These are phyloP conservation scores for Nephrotoma flavescens DNA, from an alignment of 2,888 invertebrate species.

Conservation along the genomic window DNA sequence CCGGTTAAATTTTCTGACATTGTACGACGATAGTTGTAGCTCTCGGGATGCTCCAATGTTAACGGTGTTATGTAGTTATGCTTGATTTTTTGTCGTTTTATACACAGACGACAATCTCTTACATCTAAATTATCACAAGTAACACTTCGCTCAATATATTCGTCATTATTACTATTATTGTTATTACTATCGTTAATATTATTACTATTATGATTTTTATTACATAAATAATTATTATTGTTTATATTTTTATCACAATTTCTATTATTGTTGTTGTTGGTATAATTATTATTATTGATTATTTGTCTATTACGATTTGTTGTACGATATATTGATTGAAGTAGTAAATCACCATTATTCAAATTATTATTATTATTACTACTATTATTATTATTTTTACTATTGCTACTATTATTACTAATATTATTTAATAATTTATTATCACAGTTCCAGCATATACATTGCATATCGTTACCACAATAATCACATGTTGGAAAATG, in stretches of 20 bases:
- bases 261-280: constrained; percentile 22
- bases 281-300: constrained; percentile 35
- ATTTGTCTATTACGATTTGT: constrained; percentile 32
- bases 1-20: constrained; percentile 12
- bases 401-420: constrained; percentile 2
- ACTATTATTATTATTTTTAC: constrained; percentile 6
- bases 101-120: constrained; percentile 29
- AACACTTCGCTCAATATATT: constrained; percentile 5
- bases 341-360: constrained; percentile 37
- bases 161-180: constrained; percentile 2
- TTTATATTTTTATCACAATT: constrained; percentile 2
- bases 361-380: constrained; percentile 9
- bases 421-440: constrained; percentile 7
- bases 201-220: not conserved
- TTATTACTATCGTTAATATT: not conserved
- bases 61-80: constrained; percentile 15
- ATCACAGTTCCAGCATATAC: constrained; percentile 26
- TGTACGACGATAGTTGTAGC: constrained; percentile 11
- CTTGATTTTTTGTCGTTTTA: constrained; percentile 29
- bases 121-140: constrained; percentile 5
- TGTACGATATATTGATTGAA: constrained; percentile 40
- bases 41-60: not conserved
- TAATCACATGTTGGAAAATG: constrained; percentile 17
- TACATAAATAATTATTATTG: constrained; percentile 4
- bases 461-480: constrained; percentile 29